A percentile compares a stretch with the other conserved stretches of the same genome.
Evolutionary conservation across 2,797 vertebrate genomes (phyloP).

Genomic region (Cygnus olor): DNA sequence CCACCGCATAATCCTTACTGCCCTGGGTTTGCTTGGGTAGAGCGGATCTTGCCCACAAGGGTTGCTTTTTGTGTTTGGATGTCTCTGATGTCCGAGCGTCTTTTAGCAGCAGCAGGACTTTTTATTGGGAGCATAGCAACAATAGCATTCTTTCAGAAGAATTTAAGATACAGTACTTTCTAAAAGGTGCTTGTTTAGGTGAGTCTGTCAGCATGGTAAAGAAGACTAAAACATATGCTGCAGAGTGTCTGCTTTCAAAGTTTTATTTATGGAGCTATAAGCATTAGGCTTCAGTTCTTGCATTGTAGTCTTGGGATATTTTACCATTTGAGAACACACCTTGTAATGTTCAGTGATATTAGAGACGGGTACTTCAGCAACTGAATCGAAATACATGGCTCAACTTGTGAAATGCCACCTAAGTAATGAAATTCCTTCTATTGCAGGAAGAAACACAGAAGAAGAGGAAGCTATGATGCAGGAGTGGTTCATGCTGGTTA

Average conservation of each 20-base stretch:
- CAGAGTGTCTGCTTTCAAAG: constrained; percentile 2
- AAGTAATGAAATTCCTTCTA: constrained; percentile 1
- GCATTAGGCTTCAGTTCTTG: neutral
- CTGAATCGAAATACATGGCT: neutral
- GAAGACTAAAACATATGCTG: constrained; percentile 18
- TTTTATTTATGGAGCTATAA: neutral
- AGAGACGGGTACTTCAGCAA: neutral
- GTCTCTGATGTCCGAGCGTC: constrained; percentile 11
- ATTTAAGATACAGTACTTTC: constrained; percentile 31
- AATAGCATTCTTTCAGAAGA: constrained; percentile 44
- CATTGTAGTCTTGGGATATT: neutral
- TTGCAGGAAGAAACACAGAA: constrained; percentile 94
- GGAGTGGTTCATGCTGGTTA: constrained; percentile 99
- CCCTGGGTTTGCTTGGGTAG: neutral
- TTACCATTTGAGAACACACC: constrained; percentile 9
- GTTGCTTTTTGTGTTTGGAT: neutral
- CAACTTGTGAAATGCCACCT: neutral
- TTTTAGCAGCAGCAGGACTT: constrained; percentile 38
- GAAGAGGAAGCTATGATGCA: constrained; percentile 99
- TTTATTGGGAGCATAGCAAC: constrained; percentile 59
- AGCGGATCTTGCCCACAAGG: neutral
- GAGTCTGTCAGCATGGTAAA: constrained; percentile 47
- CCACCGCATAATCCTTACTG: neutral
- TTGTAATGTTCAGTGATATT: neutral
- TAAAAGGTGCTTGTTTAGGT: constrained; percentile 57